phyloP scores from a whole-genome alignment of 2,113 vertebrate species.

The Sinocyclocheilus anophthalmus region DNA sequence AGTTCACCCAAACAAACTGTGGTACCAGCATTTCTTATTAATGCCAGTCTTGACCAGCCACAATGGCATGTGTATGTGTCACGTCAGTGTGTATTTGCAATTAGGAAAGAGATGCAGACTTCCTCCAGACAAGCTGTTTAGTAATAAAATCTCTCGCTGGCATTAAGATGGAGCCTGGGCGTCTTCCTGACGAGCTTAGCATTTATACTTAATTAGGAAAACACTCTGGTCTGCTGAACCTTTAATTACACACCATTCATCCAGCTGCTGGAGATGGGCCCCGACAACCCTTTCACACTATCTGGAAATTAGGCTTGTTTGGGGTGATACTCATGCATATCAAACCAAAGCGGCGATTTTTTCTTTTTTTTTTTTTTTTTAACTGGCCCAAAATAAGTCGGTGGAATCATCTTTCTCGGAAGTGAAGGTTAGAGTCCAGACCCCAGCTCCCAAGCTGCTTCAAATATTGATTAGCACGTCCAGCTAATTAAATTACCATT shows the following conservation, averaged over 20 bases:
- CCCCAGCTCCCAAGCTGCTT: background rate
- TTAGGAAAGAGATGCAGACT: background rate
- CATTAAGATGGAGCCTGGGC: slow-evolving; percentile 41
- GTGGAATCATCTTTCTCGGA: background rate
- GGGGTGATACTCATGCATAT: slow-evolving; percentile 2
- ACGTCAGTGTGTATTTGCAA: slow-evolving; percentile 15
- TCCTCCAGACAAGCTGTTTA: slow-evolving; percentile 49
- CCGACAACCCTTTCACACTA: slow-evolving; percentile 34
- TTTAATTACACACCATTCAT: slow-evolving; percentile 57
- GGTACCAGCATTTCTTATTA: background rate
- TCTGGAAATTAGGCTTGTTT: slow-evolving; percentile 34
- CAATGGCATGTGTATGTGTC: background rate
- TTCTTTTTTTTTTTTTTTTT: too few relatives aligned
- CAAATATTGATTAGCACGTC: slow-evolving; percentile 28
- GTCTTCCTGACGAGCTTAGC: slow-evolving; percentile 54
- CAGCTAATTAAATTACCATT: slow-evolving; percentile 47
- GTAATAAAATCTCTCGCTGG: slow-evolving; percentile 50
- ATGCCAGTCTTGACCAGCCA: background rate
- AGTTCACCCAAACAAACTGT: background rate
- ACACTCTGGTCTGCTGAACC: slow-evolving; percentile 46
- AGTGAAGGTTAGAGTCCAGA: background rate
- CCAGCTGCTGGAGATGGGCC: slow-evolving; percentile 48
- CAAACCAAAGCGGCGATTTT: background rate
- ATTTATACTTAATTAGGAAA: slow-evolving; percentile 63
- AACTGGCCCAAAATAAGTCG: background rate